These are phyloP conservation scores for Yponomeuta cagnagella DNA, from an alignment of 2,888 invertebrate genomes.

Conservation along the genomic window DNA sequence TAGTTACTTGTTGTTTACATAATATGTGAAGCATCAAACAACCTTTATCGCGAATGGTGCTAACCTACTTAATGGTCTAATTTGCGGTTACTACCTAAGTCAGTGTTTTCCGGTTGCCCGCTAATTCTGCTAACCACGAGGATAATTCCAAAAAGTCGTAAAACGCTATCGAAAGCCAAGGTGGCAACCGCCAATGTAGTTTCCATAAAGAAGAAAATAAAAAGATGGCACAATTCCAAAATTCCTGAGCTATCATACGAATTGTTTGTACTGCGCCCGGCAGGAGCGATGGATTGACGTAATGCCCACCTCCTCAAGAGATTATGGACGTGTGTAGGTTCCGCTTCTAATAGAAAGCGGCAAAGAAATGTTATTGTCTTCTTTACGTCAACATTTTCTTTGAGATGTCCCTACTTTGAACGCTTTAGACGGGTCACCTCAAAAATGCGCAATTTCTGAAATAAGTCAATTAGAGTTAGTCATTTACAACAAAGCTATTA, in stretches of 20 bases:
- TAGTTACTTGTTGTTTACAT: no score
- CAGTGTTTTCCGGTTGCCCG: neutral
- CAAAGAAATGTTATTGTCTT: no score
- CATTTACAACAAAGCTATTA: no score
- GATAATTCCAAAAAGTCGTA: neutral
- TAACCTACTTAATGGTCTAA: neutral
- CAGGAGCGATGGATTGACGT: conserved; percentile 50
- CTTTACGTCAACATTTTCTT: neutral
- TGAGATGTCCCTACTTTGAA: no score
- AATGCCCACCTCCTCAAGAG: conserved; percentile 30
- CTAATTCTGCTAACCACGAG: neutral
- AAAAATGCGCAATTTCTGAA: no score
- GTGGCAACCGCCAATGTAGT: conserved; percentile 16
- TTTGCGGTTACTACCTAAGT: neutral
- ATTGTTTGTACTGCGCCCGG: conserved; percentile 58
- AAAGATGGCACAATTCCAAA: conserved; percentile 59
- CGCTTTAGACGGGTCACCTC: no score
- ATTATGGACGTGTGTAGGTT: neutral
- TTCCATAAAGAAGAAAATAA: conserved; percentile 31
- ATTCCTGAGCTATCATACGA: conserved; percentile 52
- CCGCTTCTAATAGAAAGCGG: neutral
- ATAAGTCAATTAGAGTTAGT: no score
- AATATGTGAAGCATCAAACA: no score
- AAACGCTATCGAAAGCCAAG: neutral
- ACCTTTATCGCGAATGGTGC: neutral